A percentile compares a stretch with the other conserved stretches of the same genome.
These are phyloP conservation scores for Helicolenus hilgendorfi DNA, from an alignment of 2,797 vertebrate genomes.

Conservation along the genomic window DNA sequence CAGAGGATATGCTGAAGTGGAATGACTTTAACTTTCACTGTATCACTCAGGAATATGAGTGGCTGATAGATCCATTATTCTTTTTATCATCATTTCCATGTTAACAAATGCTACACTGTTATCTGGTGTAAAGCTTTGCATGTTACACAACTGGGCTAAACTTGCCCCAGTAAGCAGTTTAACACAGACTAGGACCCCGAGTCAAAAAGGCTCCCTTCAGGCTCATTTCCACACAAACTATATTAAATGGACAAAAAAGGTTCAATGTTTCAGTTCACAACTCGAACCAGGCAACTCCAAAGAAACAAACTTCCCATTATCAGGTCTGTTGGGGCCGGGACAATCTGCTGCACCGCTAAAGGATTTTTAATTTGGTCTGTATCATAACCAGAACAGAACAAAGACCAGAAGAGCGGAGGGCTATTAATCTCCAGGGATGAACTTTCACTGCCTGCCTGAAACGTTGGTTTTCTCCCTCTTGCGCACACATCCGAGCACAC, in stretches of 20 bases:
- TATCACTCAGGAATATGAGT: not conserved
- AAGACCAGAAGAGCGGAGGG: slow-evolving; percentile 49
- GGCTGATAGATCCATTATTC: not conserved
- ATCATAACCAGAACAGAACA: slow-evolving; percentile 73
- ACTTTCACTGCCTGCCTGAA: slow-evolving; percentile 65
- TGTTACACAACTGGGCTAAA: not conserved
- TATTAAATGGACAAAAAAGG: not conserved
- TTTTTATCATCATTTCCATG: not conserved
- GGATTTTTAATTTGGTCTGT: slow-evolving; percentile 85
- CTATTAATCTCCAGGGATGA: slow-evolving; percentile 78
- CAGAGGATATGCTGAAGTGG: not conserved
- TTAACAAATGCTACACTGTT: not conserved
- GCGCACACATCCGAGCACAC: slow-evolving; percentile 4
- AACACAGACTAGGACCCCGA: not conserved
- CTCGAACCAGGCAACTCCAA: slow-evolving; percentile 2
- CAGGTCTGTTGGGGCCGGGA: slow-evolving; percentile 13
- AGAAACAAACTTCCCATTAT: slow-evolving; percentile 45
- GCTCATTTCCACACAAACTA: not conserved
- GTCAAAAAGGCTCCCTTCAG: not conserved
- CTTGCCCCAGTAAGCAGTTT: not conserved
- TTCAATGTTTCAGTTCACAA: slow-evolving; percentile 34
- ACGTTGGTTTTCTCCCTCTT: slow-evolving; percentile 33
- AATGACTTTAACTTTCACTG: not conserved
- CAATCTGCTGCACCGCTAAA: slow-evolving; percentile 55
- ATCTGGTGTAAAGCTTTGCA: not conserved